Percentiles rank a stretch among this genome's conserved stretches.
phyloP scores from a whole-genome alignment of 2,888 invertebrate species.

The Xanthia togata region DNA sequence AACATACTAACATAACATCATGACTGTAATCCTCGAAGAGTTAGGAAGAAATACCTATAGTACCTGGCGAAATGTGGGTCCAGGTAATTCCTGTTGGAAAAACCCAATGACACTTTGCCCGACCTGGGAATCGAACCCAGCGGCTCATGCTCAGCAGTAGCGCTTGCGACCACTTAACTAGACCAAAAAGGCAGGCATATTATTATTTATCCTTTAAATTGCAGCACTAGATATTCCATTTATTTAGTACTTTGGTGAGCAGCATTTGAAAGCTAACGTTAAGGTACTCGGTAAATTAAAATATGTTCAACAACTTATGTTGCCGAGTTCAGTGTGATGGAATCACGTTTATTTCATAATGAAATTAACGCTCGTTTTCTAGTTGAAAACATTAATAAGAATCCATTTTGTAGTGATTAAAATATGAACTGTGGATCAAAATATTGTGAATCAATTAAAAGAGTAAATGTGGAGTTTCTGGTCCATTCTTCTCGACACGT shows the following conservation, averaged over 20 bases:
- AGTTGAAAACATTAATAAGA: neutral
- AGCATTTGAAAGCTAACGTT: conserved; percentile 2
- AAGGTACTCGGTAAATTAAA: conserved; percentile 5
- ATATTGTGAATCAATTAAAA: neutral
- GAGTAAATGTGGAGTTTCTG: neutral
- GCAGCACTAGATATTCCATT: neutral
- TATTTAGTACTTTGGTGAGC: neutral
- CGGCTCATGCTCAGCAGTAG: neutral
- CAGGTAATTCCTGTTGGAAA: too few species aligned
- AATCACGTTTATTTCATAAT: conserved; percentile 2
- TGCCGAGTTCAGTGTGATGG: neutral
- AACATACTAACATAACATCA: neutral
- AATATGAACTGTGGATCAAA: neutral
- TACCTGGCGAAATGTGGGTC: too few species aligned
- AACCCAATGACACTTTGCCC: neutral
- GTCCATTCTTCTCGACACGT: neutral
- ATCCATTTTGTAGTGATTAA: neutral
- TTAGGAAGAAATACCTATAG: neutral
- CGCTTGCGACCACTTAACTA: neutral
- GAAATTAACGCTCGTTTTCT: neutral
- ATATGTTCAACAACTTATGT: conserved; percentile 2
- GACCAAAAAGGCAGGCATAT: neutral
- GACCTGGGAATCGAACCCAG: neutral
- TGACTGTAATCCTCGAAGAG: neutral
- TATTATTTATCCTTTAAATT: neutral